Evolutionary conservation across 2,888 invertebrate species (phyloP).

Genomic region (Notocelia uddmanniana): DNA sequence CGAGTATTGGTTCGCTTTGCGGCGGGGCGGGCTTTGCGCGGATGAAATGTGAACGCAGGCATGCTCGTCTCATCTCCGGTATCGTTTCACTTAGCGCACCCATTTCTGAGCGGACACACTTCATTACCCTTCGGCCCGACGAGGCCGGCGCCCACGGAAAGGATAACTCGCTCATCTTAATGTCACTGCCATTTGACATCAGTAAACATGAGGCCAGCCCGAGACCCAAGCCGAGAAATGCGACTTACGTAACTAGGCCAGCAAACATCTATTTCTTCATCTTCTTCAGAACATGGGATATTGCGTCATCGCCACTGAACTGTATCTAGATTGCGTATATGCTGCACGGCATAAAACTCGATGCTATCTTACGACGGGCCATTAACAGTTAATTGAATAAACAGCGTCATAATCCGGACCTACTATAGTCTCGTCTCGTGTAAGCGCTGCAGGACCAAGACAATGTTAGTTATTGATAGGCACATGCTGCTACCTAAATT

Average conservation of each 20-base stretch:
- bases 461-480: slow-evolving; percentile 33
- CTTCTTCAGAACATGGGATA: slow-evolving; percentile 19
- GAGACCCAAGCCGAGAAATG: slow-evolving; percentile 6
- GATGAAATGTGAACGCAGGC: slow-evolving; percentile 63
- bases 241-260: slow-evolving; percentile 20
- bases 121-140: slow-evolving; percentile 57
- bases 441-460: slow-evolving; percentile 25
- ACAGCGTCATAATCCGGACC: slow-evolving; percentile 45
- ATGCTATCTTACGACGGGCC: slow-evolving; percentile 41
- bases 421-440: slow-evolving; percentile 34
- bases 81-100: slow-evolving; percentile 72
- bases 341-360: slow-evolving; percentile 19
- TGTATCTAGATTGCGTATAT: slow-evolving; percentile 22
- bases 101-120: slow-evolving; percentile 68
- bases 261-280: slow-evolving; percentile 10
- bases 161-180: slow-evolving; percentile 53
- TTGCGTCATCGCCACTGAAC: slow-evolving; percentile 30
- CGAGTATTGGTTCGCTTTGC: slow-evolving; percentile 45
- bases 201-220: slow-evolving; percentile 39
- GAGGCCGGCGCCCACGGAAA: slow-evolving; percentile 52
- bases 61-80: slow-evolving; percentile 71
- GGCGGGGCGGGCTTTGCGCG: slow-evolving; percentile 49
- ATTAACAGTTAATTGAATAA: slow-evolving; percentile 45
- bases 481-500: slow-evolving; percentile 25
- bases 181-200: slow-evolving; percentile 46